Percentiles rank a stretch among this genome's conserved stretches.
These are phyloP conservation scores for Pogoniulus pusillus DNA, from an alignment of 2,797 vertebrate genomes.

Conservation along the genomic window DNA sequence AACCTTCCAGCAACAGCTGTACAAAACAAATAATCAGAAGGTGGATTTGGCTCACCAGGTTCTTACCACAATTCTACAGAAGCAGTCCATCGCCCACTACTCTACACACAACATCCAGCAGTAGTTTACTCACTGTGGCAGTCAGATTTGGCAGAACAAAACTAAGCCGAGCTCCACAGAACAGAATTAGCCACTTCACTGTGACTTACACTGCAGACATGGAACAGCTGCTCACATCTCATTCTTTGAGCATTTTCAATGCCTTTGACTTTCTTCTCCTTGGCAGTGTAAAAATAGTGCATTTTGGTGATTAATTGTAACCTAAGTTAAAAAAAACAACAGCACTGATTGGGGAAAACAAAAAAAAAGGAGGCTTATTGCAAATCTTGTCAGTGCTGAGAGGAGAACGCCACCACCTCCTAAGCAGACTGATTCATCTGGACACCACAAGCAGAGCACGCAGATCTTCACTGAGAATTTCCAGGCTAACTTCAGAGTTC, in stretches of 20 bases:
- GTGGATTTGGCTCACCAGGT: conserved; percentile 36
- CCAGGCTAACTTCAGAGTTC: conserved; percentile 34
- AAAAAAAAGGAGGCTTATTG: background rate
- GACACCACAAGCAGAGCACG: background rate
- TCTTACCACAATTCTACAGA: background rate
- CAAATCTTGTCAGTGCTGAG: background rate
- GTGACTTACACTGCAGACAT: background rate
- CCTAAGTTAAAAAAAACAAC: conserved; percentile 9
- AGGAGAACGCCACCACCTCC: background rate
- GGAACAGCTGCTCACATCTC: conserved; percentile 5
- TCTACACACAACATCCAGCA: conserved; percentile 1
- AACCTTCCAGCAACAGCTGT: conserved; percentile 32
- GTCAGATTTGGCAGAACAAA: conserved; percentile 54
- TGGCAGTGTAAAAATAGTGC: conserved; percentile 44
- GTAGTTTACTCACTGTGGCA: conserved; percentile 17
- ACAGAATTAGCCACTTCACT: background rate
- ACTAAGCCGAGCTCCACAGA: background rate
- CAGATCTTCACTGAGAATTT: background rate
- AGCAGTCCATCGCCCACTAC: background rate
- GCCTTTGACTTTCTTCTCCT: conserved; percentile 25
- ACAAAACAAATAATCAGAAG: background rate
- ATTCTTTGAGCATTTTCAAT: conserved; percentile 1
- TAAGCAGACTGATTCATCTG: background rate
- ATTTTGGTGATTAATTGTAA: conserved; percentile 26
- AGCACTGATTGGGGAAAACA: background rate